Base-by-base conservation (phyloP, 2,888 invertebrate genomes). In the Nymphalis c-album region DNA sequence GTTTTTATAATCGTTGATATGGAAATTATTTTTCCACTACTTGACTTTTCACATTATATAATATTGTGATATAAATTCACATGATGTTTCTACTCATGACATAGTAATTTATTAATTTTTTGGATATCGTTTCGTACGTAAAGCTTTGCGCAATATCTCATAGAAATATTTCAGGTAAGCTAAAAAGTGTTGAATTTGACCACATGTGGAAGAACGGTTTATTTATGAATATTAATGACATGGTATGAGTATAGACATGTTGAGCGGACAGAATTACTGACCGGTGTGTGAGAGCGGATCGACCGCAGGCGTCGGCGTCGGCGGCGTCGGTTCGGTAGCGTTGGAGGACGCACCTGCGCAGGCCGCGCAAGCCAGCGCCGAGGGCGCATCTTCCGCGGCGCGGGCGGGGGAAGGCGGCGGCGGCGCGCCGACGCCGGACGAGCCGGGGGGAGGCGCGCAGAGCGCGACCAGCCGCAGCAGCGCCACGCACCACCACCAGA, bases 401-500 rank as follows among this genome's bases (percentile, higher is more conserved):
- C 86, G 86, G 85, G 85, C 84, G 85, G 85, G 83, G 84, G 85
- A 85, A 83, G 85, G 82, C 82, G 84, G 80, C 81, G 83, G 64
- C 65, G 65, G 82, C 80, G 79, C 84, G 81, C 76, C 73, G 71
- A 68, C 78, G 81, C 82, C 83, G 85, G 85, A 78, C 84, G 87
- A 85, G 87, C 86, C 88, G 88, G 88, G 87, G 87, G 90, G 87
- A 81, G 89, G 90, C 82, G 90, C 90, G 80, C 90, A 88, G 80
- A 88, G 87, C 87, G 85, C 90, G 87, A 88, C 89, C 90, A 91
- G 89, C 90, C 89, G 90, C 88, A 90, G 89, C 89, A 91, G 89
- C 90, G 91, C 90, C 90, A 90, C 90, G 88, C 89, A 89, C 90
- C 91, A 90, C 90, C 90, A 91, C 90, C 90, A 90, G 91, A 90